phyloP scores from a whole-genome alignment of 2,113 vertebrate genomes.

The Solenodon paradoxus region DNA sequence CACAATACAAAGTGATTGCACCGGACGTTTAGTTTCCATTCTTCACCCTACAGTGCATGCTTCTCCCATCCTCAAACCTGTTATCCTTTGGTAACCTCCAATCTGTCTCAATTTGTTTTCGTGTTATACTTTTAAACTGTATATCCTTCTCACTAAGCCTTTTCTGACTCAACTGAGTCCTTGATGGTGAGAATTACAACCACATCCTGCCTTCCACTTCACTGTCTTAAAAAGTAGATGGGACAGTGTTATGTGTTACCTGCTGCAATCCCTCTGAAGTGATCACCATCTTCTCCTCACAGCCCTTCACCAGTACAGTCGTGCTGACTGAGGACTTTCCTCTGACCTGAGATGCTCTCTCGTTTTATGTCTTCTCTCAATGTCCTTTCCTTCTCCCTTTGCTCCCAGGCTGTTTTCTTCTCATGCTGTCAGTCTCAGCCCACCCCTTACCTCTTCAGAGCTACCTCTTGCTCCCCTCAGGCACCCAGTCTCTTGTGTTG shows the following conservation, averaged over 20 bases:
- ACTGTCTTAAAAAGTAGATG: background rate
- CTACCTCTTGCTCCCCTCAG: background rate
- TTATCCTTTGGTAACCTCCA: too few species aligned
- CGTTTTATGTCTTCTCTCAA: background rate
- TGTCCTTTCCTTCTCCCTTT: background rate
- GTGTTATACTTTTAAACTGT: background rate
- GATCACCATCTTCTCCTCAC: background rate
- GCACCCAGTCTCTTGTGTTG: background rate
- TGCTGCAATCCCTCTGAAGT: background rate
- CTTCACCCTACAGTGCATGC: too few species aligned
- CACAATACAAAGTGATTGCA: too few species aligned
- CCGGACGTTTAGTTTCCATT: too few species aligned
- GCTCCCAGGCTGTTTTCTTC: background rate
- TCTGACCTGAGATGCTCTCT: accelerated
- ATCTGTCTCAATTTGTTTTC: too few species aligned
- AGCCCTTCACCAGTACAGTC: accelerated
- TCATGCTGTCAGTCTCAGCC: background rate
- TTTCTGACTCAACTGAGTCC: background rate
- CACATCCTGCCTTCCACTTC: background rate
- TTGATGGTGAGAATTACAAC: background rate
- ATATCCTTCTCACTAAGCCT: background rate
- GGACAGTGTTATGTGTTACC: background rate
- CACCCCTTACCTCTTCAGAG: background rate
- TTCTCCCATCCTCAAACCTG: too few species aligned
- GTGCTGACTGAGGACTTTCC: accelerated